These are phyloP conservation scores for Tolmerus cingulatus DNA, from an alignment of 2,888 invertebrate species.

Conservation along the genomic window DNA sequence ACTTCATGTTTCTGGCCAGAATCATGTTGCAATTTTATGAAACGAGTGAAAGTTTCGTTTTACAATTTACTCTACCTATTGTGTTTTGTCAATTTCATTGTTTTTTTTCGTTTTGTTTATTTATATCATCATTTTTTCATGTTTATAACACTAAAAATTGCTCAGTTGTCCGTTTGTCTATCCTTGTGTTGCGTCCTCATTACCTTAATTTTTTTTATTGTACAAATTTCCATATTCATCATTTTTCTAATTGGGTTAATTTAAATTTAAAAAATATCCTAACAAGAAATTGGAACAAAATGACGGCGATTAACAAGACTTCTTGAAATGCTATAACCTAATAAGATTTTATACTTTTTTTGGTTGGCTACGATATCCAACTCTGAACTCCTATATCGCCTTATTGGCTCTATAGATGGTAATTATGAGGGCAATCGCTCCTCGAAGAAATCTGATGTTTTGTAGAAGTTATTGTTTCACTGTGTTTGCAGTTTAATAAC, in stretches of 20 bases:
- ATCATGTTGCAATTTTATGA: constrained; percentile 57
- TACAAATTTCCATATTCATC: background rate
- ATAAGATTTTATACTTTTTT: background rate
- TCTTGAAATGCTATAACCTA: background rate
- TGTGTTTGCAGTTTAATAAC: background rate
- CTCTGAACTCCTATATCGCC: background rate
- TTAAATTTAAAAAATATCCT: background rate
- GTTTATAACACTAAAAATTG: background rate
- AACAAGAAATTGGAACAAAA: background rate
- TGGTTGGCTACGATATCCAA: background rate
- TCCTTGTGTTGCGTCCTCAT: background rate
- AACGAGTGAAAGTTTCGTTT: constrained; percentile 56
- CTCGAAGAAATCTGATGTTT: background rate
- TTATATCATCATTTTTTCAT: background rate
- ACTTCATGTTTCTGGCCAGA: constrained; percentile 64
- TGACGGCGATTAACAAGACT: background rate
- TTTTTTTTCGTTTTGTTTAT: background rate
- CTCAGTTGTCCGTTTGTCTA: background rate
- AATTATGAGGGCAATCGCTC: background rate
- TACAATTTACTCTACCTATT: background rate
- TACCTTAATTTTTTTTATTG: background rate
- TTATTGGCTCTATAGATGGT: background rate
- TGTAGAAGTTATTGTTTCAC: background rate
- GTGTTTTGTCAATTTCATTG: background rate
- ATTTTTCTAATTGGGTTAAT: background rate